Percentiles rank a stretch among this genome's conserved stretches.
Conservation (phyloP, 2,888 invertebrate genomes). For the Craniophora ligustri region DNA sequence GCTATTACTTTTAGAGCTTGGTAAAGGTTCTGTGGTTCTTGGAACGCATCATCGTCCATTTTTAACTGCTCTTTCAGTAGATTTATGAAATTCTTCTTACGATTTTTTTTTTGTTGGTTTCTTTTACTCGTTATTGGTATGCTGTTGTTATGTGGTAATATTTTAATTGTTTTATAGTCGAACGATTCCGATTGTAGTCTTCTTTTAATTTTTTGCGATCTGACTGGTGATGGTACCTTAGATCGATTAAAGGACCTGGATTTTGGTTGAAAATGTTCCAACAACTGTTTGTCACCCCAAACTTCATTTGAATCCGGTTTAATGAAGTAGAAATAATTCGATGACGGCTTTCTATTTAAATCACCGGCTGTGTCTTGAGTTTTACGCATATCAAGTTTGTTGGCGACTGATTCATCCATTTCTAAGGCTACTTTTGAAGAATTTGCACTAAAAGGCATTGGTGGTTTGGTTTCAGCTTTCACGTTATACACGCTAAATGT, state of each 20-base stretch:
- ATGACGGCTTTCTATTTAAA: slow-evolving; percentile 5
- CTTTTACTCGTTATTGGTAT: slow-evolving; percentile 15
- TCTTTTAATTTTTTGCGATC: background rate
- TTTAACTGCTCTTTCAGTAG: slow-evolving; percentile 67
- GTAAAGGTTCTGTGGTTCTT: slow-evolving; percentile 70
- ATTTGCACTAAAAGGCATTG: slow-evolving; percentile 6
- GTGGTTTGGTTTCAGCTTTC: slow-evolving; percentile 42
- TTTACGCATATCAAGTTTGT: slow-evolving; percentile 50
- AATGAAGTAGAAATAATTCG: slow-evolving; percentile 34
- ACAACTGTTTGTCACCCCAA: slow-evolving; percentile 9
- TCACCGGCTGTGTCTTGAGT: slow-evolving; percentile 7
- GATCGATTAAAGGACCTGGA: background rate
- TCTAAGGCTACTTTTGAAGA: slow-evolving; percentile 60
- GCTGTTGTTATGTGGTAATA: slow-evolving; percentile 16
- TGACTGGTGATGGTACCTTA: background rate
- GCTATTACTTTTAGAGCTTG: slow-evolving; percentile 73
- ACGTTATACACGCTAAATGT: slow-evolving; percentile 68
- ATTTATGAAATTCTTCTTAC: slow-evolving; percentile 63
- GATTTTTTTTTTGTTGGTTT: slow-evolving; percentile 36
- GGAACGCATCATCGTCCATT: slow-evolving; percentile 49
- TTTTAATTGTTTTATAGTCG: slow-evolving; percentile 32
- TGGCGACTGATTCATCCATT: slow-evolving; percentile 65
- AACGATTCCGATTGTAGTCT: slow-evolving; percentile 48
- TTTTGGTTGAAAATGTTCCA: slow-evolving; percentile 4
- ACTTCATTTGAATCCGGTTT: slow-evolving; percentile 16